Evolutionary conservation across 2,888 invertebrate species (phyloP).

Genomic region (Sympetrum striolatum): DNA sequence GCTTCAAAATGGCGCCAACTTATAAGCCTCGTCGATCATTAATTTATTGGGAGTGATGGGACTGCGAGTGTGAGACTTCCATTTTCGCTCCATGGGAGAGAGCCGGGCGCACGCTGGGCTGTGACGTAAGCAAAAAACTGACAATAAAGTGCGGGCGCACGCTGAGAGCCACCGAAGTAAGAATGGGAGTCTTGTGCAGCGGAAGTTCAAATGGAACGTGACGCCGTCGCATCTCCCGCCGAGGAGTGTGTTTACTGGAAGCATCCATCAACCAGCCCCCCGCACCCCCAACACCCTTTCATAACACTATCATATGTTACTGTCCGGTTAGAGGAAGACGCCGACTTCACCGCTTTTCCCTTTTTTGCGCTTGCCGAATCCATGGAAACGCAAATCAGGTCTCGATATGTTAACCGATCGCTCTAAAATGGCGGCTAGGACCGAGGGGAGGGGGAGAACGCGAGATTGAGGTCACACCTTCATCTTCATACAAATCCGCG

Average conservation of each 20-base stretch:
- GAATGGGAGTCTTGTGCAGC: neutral
- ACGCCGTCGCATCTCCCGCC: conserved; percentile 15
- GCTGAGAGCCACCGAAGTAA: neutral
- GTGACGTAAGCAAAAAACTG: conserved; percentile 28
- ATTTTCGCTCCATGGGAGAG: neutral
- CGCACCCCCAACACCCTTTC: neutral
- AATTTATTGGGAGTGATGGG: no score
- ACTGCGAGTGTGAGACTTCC: neutral
- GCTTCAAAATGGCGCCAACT: neutral
- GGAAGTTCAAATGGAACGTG: conserved; percentile 36
- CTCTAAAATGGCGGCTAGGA: no score
- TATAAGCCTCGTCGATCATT: no score
- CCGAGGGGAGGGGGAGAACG: no score
- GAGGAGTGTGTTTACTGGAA: neutral
- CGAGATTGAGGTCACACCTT: no score
- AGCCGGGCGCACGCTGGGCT: neutral
- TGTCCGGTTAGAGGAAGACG: neutral
- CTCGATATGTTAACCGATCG: no score
- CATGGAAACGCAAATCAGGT: neutral
- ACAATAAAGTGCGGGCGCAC: neutral
- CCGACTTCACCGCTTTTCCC: neutral
- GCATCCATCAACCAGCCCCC: conserved; percentile 1
- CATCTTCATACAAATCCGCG: no score
- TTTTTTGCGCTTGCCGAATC: neutral
- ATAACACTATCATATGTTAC: conserved; percentile 1